Evolutionary conservation across 2,888 invertebrate species (phyloP), one percentile per base, ranked within the genome.

Genomic region (Apamea crenata): DNA sequence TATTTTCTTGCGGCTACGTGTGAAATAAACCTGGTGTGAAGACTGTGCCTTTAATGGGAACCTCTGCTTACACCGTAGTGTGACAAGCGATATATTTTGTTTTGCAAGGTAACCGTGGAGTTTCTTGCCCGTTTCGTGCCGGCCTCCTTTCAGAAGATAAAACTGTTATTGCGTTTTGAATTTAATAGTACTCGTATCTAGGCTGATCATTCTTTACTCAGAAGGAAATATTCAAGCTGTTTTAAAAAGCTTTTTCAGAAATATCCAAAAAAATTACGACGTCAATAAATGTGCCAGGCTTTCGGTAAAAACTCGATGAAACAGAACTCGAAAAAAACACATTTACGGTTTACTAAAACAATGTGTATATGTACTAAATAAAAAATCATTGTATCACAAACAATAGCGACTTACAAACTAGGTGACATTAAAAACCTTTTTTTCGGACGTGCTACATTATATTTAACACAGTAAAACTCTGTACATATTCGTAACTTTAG

Each of bases 1-100:
- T 89, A 90, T 90, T 88, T 71, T 84, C 84, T 79, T 76, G 77
- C n/a, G 74, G 83, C 72, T 83, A 87, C 81, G 90, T 91, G 89
- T 88, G 89, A 89, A 90, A 89, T 91, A 90, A 90, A 90, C 87
- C 89, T 81, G 36, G 80, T 74, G 83, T 80, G 84, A 88, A 87
- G 81, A 85, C 86, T 88, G 83, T 67, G 86, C 81, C 90, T 89
- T 90, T 92, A 91, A 93, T 91, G 88, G 91, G 83, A 77, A 76
- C 74, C 65, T 21, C 25, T 12, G 6, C 44, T 90, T 50, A 92
- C 91, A 93, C 92, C 82, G 88, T 12, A 8, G 12, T 66, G 88
- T 84, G 87, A 80, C 36, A 50, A 53, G 21, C 21, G 21, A 8
- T 21, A 29, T 29, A 21, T 40, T n/a, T 10, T 12, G 25, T 29